phyloP scores from a whole-genome alignment of 2,888 invertebrate genomes.

The Steinernema scapterisci region DNA sequence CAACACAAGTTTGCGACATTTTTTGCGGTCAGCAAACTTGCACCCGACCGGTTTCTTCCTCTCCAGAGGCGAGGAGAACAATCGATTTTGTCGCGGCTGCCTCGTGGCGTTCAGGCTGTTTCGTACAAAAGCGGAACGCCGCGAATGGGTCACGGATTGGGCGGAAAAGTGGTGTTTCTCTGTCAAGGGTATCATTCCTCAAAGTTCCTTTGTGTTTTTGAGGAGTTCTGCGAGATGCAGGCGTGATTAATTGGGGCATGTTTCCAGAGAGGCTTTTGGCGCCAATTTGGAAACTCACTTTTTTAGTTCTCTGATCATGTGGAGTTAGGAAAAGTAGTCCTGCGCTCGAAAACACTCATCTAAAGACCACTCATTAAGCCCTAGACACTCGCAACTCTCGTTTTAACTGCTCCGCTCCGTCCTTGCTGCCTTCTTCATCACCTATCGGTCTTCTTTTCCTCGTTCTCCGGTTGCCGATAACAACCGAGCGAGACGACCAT shows the following conservation, averaged over 20 bases:
- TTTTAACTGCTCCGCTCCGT: too few relatives aligned
- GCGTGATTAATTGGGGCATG: background rate
- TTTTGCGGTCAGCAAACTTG: background rate
- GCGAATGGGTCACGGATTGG: background rate
- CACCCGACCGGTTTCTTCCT: constrained; percentile 1
- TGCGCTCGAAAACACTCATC: too few relatives aligned
- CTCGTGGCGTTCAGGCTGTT: background rate
- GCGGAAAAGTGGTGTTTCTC: too few relatives aligned
- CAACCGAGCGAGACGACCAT: background rate
- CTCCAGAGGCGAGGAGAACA: background rate
- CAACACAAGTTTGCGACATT: background rate
- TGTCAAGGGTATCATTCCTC: too few relatives aligned
- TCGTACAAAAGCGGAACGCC: constrained; percentile 18
- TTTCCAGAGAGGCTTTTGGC: too few relatives aligned
- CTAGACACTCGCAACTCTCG: too few relatives aligned
- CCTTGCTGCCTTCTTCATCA: background rate
- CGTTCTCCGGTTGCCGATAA: constrained; percentile 23
- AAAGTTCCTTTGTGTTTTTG: background rate
- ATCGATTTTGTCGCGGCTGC: background rate
- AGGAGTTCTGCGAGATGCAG: background rate
- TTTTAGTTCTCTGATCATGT: too few relatives aligned
- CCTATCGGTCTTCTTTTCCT: background rate
- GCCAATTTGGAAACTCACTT: too few relatives aligned
- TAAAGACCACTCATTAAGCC: too few relatives aligned
- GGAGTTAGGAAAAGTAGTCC: too few relatives aligned